Evolutionary conservation across 2,888 invertebrate genomes (phyloP), one percentile per base, ranked within the genome.

Genomic region (Nipponacmea schrenckii): DNA sequence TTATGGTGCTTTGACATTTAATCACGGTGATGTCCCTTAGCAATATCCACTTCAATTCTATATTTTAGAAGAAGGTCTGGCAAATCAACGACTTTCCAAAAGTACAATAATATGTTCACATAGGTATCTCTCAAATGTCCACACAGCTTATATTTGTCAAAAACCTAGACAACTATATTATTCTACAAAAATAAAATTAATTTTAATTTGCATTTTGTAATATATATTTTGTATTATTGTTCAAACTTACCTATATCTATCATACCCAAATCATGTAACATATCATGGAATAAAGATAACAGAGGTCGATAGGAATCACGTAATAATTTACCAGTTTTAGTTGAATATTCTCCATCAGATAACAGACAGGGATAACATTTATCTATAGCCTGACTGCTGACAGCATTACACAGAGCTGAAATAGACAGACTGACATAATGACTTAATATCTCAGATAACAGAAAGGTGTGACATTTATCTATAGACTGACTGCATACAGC

Each of bases 391-490:
- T 79, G 79, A 27, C 83, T 83, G 7, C 84, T 84, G 44, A 84
- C 69, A 17, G 85, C 83, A 62, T 76, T 75, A 74, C 83, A 84
- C 71, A 86, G 66, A 65, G 72, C 87, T 87, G 75, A 8, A 78
- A 73, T 67, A 63, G 64, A n/a, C 17, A 50, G 17, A n/a, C 17
- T 44, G 17, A n/a, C 31, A 50, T 20, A 39, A 39, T 39, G 7
- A 39, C 4, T 39, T 31, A 31, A 31, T 31, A 31, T 31, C 0
- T 82, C 84, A 10, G 76, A 81, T 48, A 87, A 79, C 2, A 83
- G 84, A 67, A 83, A 84, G 0, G 87, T 86, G 71, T 84, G 83
- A 74, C 87, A 87, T 73, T 87, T 87, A 77, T 87, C 88, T 46
- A 77, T 74, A 10, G 74, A 67, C 69, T 79, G 79, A 27, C 83